These are phyloP conservation scores for Brachionus paranguensis DNA, from an alignment of 1,140 invertebrate species.

Conservation along the genomic window DNA sequence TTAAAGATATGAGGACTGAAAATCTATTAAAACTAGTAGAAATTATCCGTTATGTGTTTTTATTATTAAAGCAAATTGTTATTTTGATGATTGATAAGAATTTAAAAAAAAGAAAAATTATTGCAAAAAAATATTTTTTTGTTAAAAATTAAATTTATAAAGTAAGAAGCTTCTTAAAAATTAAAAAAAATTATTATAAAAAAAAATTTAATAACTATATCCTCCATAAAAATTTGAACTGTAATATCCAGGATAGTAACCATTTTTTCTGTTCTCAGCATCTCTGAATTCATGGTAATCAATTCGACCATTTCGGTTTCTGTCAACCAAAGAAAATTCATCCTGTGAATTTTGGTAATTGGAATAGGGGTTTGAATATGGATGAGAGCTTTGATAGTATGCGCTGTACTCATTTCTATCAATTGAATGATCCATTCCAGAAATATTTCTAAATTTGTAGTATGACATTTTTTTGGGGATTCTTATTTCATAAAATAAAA, in stretches of 20 bases:
- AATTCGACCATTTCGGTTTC: not conserved
- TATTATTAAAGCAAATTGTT: too few relatives aligned
- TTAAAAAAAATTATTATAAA: too few relatives aligned
- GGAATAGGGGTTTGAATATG: not conserved
- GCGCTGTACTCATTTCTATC: not conserved
- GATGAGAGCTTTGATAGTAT: not conserved
- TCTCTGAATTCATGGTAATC: conserved; percentile 9
- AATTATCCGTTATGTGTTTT: too few relatives aligned
- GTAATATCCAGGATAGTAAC: not conserved
- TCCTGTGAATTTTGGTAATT: not conserved
- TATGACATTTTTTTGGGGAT: not conserved
- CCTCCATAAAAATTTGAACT: not conserved
- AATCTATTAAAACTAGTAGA: too few relatives aligned
- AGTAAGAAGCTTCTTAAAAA: too few relatives aligned
- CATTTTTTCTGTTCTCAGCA: not conserved
- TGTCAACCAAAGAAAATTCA: not conserved
- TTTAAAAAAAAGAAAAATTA: too few relatives aligned
- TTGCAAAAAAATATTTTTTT: too few relatives aligned
- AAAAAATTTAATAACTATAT: not conserved
- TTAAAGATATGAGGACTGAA: too few relatives aligned
- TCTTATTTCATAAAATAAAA: too few relatives aligned
- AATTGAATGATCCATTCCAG: not conserved
- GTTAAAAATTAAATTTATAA: too few relatives aligned
- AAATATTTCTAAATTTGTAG: not conserved
- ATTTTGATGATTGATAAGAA: too few relatives aligned